Evolutionary conservation across 1,140 invertebrate genomes (phyloP).

Genomic region (Drosophila murphyi): DNA sequence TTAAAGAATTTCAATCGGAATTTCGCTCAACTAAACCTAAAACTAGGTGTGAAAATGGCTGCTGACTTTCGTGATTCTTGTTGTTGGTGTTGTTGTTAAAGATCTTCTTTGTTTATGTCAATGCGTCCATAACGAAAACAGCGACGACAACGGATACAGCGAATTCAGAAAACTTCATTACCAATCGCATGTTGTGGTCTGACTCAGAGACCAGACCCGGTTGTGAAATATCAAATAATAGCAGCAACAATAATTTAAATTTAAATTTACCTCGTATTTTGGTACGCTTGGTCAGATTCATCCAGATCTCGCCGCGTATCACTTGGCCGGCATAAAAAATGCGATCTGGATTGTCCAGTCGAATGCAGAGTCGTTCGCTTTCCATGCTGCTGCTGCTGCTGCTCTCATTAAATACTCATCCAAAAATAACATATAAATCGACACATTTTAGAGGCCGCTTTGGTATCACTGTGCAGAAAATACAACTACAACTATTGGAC

Average conservation of each 20-base stretch:
- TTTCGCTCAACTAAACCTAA: constrained; percentile 18
- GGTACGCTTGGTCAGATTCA: constrained; percentile 75
- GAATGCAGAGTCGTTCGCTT: constrained; percentile 79
- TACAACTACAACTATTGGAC: constrained; percentile 32
- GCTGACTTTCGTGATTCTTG: constrained; percentile 20
- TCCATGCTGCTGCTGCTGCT: constrained; percentile 66
- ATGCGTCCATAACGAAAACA: constrained; percentile 69
- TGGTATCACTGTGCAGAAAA: constrained; percentile 46
- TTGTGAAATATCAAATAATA: constrained; percentile 34
- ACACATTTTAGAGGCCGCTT: constrained; percentile 55
- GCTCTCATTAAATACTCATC: constrained; percentile 67
- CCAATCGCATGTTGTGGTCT: constrained; percentile 25
- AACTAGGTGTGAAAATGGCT: constrained; percentile 40
- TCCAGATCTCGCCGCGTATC: constrained; percentile 77
- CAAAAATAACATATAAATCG: constrained; percentile 76
- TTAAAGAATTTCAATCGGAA: constrained; percentile 56
- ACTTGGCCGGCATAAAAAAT: constrained; percentile 78
- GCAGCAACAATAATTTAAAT: background rate
- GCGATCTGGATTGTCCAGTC: constrained; percentile 73
- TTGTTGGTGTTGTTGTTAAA: constrained; percentile 46
- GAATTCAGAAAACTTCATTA: constrained; percentile 42
- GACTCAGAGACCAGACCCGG: constrained; percentile 58
- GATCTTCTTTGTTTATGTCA: constrained; percentile 72
- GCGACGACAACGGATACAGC: constrained; percentile 46
- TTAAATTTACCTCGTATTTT: constrained; percentile 81